Evolutionary conservation across 1,140 invertebrate genomes (phyloP), one percentile per base, ranked within the genome.

Genomic region (Ceratosolen fusciceps): DNA sequence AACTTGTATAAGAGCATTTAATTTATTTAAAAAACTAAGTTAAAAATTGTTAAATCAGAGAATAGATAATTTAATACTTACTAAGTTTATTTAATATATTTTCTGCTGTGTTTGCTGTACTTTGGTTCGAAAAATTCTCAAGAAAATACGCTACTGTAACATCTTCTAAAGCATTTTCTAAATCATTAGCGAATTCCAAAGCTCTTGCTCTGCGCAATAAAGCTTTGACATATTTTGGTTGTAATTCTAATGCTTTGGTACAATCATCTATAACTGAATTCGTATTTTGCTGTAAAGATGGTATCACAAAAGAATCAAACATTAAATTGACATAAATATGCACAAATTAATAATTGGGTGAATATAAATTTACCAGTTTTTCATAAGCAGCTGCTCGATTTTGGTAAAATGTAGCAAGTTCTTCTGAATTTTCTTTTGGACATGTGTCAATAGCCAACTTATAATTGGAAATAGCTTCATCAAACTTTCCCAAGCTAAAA

Each of bases 321-420:
- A n/a, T n/a, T n/a, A n/a, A n/a, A n/a, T n/a, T n/a, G n/a, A n/a
- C n/a, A n/a, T n/a, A n/a, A 49, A 71, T 54, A 12, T 31, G 52
- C 31, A 37, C 1, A n/a, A 4, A 9, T 65, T 1, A 31, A 60
- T 65, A 19, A 37, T 65, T 58, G 12, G 58, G 9, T 43, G 58
- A 43, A 31, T 1, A 72, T 0, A n/a, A 24, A 85, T 86, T 91
- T 90, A 95, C 94, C 91, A 98, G 91, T 87, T 97, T 96, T 90
- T 98, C 97, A 91, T 97, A 96, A 34, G 96, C 96, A 54, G 98
- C 98, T 8, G 98, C 98, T 86, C 97, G 93, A 86, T 99, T 99
- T 89, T 99, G 98, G 90, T 98, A 98, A 88, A 97, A 98, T 19
- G 95, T 97, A 7, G 97, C 94, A 60, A 98, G 88, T 82, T 96